These are phyloP conservation scores for Lithobius niger DNA, from an alignment of 1,140 invertebrate species.

Conservation along the genomic window DNA sequence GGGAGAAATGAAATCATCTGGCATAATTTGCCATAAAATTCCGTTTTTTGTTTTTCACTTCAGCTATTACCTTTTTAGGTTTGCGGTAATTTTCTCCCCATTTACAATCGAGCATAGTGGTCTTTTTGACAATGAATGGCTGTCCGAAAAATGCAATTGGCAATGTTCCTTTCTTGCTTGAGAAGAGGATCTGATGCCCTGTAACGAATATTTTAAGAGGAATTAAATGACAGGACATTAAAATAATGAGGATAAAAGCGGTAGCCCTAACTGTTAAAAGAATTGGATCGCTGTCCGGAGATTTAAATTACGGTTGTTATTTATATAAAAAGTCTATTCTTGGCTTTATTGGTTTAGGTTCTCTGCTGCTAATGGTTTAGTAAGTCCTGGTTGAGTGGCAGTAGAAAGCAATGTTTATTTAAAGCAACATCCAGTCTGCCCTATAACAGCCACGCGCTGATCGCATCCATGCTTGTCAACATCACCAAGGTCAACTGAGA, in stretches of 20 bases:
- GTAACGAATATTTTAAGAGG: background rate
- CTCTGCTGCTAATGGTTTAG: too few relatives aligned
- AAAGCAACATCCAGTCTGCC: too few relatives aligned
- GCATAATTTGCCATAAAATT: background rate
- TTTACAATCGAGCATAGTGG: background rate
- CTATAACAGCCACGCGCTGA: too few relatives aligned
- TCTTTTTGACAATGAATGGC: background rate
- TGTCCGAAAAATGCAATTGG: background rate
- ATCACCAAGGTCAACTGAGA: too few relatives aligned
- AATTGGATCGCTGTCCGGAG: background rate
- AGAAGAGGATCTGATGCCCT: background rate
- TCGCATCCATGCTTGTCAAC: too few relatives aligned
- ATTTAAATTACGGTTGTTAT: background rate
- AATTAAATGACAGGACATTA: background rate
- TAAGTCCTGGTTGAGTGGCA: too few relatives aligned
- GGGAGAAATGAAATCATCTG: background rate
- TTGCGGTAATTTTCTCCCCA: background rate
- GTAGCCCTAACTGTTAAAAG: background rate
- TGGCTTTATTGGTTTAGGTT: too few relatives aligned
- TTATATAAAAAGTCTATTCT: background rate
- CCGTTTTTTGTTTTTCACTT: too few relatives aligned
- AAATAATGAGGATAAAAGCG: background rate
- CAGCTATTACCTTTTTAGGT: background rate
- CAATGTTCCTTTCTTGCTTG: background rate
- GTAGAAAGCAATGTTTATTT: too few relatives aligned